Conservation (phyloP, 92 coral and sea anemone genomes). For the Meandrina meandrites region DNA sequence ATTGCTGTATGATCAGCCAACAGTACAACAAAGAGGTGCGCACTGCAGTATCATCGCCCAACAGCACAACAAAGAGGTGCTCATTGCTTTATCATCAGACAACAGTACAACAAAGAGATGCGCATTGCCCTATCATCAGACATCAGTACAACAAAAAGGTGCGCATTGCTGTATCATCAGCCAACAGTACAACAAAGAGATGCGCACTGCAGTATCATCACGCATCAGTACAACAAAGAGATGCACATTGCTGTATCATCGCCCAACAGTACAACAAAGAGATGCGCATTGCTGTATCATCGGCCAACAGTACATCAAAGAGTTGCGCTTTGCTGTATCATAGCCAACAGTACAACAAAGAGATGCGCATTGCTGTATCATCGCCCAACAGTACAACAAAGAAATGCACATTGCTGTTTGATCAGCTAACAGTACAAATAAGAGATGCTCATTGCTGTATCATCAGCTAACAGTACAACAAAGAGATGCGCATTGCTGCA, state of each 20-base stretch:
- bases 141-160: neutral
- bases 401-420: neutral
- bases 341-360: neutral
- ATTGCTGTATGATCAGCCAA: neutral
- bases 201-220: neutral
- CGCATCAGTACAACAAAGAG: neutral
- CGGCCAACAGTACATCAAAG: neutral
- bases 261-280: neutral
- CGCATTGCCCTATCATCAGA: neutral
- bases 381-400: neutral
- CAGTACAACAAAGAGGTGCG: slow-evolving; percentile 1
- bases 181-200: neutral
- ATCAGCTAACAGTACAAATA: neutral
- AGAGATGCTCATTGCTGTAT: neutral
- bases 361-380: neutral
- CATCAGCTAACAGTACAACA: neutral
- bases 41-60: neutral
- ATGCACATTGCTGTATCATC: neutral
- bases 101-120: neutral
- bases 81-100: neutral
- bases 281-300: neutral
- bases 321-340: neutral
- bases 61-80: neutral
- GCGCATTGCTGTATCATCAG: neutral
- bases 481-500: neutral